Evolutionary conservation across 2,888 invertebrate genomes (phyloP), one percentile per base, ranked within the genome.

Genomic region (Pachycephus smyrnensis): DNA sequence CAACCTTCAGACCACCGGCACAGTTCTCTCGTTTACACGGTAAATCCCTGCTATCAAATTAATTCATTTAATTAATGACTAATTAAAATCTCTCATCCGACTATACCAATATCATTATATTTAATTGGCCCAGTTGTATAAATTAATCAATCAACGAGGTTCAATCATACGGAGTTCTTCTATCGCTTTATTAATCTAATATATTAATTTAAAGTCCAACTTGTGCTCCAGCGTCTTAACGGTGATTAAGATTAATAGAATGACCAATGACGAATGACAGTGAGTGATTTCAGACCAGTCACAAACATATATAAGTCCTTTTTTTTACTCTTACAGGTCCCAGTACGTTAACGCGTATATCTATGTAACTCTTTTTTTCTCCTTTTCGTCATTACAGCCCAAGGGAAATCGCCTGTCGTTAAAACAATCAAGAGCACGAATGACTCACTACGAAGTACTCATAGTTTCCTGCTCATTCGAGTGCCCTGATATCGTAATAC

Each of bases 21-120:
- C 93, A 93, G 84, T 93, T 92, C 92, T 92, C 93, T 69, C 91
- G 92, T 82, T 85, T 92, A 15, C 84, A 93, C 12, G 93, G 93
- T 93, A 87, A 92, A 92, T 89, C 23, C 35, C 33, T 32, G 33
- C 3, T 32, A 3, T 31, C 30, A 32, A 12, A 76, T 32, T 30
- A 31, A 75, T 55, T 23, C 55, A 55, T 55, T 23, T 9, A 55
- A 55, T 15, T 23, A 23, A 55, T 9, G 2, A 55, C 55, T 55
- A 23, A 0, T 33, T 33, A 33, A 33, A 33, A 3, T 6, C 23
- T 23, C 2, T 55, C 23, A 55, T 55, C 6, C 9, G 55, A 23
- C 55, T 2, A 23, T 55, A 55, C 9, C 23, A 55, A 55, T 55
- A 23, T 55, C 55, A 23, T 55, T 0, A 23, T 9, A 23, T 0